Base-by-base conservation (phyloP, 2,113 vertebrate species). In the Ibidorhyncha struthersii region DNA sequence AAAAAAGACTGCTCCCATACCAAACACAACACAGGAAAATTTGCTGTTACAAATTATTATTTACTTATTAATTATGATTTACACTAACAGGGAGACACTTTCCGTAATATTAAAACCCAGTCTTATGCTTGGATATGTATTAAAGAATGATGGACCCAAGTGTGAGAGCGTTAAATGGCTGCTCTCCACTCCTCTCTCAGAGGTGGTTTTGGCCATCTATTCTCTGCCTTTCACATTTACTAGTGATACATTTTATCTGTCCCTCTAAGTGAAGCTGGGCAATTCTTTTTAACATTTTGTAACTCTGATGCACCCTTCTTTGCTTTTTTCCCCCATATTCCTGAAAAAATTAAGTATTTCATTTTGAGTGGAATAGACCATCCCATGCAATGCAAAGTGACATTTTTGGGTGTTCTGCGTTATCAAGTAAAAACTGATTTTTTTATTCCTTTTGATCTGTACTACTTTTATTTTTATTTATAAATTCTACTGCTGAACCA, bases 401-500 rank as follows among this genome's bases (percentile, higher is more conserved):
- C 85, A 89, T 82, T 88, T 93, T 83, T n/a, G 55, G 82, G 82
- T 93, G 84, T 61, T 96, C 80, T 59, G 25, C 38, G 86, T 94
- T 85, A 87, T 85, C 78, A 87, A 55, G 74, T 45, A 61, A 77
- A 81, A 27, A 10, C 23, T 49, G 20, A 7, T 26, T 38, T 59
- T 89, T 65, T 19, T 21, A 89, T 88, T 90, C 62, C 6, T 14
- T 96, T 94, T 96, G 82, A 96, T 96, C 85, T 95, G 17, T n/a
- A n/a, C 34, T 55, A 47, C 38, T 87, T 93, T 84, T 79, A 82
- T 76, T 94, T 82, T 91, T 96, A 69, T 96, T 95, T 96, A 67
- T 82, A 87, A 72, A 82, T 79, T 95, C 61, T 84, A 22, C 47
- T 26, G 89, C 73, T 96, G 81, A 91, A 90, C 89, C 82, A 96